A percentile compares a stretch with the other conserved stretches of the same genome.
Conservation (phyloP, 2,113 vertebrate genomes). For the Euleptes europaea region DNA sequence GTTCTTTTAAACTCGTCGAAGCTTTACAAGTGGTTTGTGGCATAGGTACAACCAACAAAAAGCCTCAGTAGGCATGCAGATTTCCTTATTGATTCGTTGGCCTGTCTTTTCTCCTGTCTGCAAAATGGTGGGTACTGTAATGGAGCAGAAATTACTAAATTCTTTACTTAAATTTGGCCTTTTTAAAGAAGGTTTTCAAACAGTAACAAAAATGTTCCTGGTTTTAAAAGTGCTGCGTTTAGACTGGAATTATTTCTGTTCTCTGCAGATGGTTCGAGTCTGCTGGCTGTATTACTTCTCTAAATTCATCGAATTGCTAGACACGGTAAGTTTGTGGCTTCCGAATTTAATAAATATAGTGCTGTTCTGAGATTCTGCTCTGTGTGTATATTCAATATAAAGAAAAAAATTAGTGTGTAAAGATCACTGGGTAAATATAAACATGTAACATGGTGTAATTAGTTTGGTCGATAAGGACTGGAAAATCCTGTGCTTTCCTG, state of each 20-base stretch:
- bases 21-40: not conserved
- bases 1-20: not conserved
- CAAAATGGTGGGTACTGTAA: not conserved
- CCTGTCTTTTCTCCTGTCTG: not conserved
- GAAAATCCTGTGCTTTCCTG: not conserved
- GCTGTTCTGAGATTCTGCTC: not conserved
- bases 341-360: not conserved
- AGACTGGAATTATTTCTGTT: conserved; percentile 25
- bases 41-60: not conserved
- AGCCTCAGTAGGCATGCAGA: not conserved
- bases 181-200: not conserved
- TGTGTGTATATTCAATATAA: not conserved
- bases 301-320: conserved; percentile 95
- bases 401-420: not conserved
- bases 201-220: conserved; percentile 3
- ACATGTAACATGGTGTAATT: not conserved
- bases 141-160: not conserved
- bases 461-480: not conserved
- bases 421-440: not conserved
- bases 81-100: not conserved
- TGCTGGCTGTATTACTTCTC: conserved; percentile 98
- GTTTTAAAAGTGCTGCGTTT: not conserved
- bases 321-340: conserved; percentile 89
- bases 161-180: conserved; percentile 10
- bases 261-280: conserved; percentile 87